Base-by-base conservation (phyloP, 2,113 vertebrate species). In the Cryptomyrus ogoouensis region DNA sequence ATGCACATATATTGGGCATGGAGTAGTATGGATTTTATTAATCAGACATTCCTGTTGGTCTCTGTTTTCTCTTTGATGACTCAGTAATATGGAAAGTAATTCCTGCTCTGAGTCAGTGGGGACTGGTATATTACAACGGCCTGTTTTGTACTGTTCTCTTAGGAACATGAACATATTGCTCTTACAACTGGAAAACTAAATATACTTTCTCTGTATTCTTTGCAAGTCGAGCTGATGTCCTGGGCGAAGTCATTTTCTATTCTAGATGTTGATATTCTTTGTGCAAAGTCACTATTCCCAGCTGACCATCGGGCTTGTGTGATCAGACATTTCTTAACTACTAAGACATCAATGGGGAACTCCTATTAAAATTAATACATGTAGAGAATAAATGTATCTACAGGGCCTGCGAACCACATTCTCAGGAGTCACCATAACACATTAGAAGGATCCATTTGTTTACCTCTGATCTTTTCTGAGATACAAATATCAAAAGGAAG, bases 11-110 rank as follows among this genome's bases (percentile, higher is more conserved):
- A 80, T 42, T 80, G 35, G 17, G 4, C 74, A 42, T 80, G 35
- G 35, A 39, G 35, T 35, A 80, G 74, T 42, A 46, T 84, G 83
- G 44, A 47, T 9, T 47, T 84, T 84, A n/a, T 47, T 44, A 84
- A 84, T 84, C 83, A 84, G 19, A 84, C 39, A 84, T 21, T 84
- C 9, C 83, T 2, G 44, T 13, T 47, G 44, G 83, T 47, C 7
- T 84, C 80, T 2, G 1, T 84, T 84, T 84, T 47, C 7, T 24
- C 42, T 84, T 84, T 84, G 83, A 84, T 84, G 83, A 84, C 24
- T 84, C 83, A 47, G 19, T 47, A 84, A 84, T 84, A 42, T 84
- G 83, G 83, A 84, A 84, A 84, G 47, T 47, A 44, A 24, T 84
- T 84, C 44, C 83, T 47, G 42, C 83, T 84, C 44, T 84, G 83